Conservation (phyloP, 2,797 vertebrate genomes). For the Rhyacichthys aspro region DNA sequence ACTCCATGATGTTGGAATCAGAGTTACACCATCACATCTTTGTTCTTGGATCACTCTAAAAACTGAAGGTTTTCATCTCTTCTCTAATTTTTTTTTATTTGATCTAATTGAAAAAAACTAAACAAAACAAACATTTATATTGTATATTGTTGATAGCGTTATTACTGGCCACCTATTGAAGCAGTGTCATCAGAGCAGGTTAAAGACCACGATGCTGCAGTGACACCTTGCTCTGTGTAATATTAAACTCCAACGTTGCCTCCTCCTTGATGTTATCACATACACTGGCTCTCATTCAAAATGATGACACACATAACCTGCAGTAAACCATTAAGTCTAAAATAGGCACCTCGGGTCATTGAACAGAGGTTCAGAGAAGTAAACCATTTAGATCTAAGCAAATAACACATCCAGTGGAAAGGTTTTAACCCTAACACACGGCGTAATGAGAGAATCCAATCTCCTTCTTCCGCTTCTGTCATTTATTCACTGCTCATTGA, state of each 20-base stretch:
- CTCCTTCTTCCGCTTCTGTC: constrained; percentile 19
- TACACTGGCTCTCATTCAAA: constrained; percentile 17
- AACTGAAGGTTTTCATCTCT: too few relatives aligned
- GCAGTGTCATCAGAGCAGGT: constrained; percentile 22
- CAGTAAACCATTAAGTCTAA: neutral
- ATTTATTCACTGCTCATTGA: constrained; percentile 43
- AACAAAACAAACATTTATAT: too few relatives aligned
- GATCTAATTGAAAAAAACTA: too few relatives aligned
- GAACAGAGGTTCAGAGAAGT: constrained; percentile 32
- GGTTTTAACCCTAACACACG: neutral
- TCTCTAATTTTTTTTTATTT: too few relatives aligned
- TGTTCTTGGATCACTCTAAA: too few relatives aligned
- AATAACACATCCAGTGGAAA: constrained; percentile 26
- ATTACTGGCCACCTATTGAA: constrained; percentile 42
- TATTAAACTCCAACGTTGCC: neutral
- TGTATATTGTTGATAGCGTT: too few relatives aligned
- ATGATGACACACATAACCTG: constrained; percentile 2
- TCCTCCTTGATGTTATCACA: constrained; percentile 4
- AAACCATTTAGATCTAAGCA: constrained; percentile 30
- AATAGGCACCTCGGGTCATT: constrained; percentile 6
- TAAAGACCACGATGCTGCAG: constrained; percentile 19
- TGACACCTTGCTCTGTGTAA: constrained; percentile 17
- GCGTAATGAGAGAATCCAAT: constrained; percentile 32
- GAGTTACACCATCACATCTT: too few relatives aligned
- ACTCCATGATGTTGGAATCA: too few relatives aligned